phyloP scores from a whole-genome alignment of 1,140 invertebrate genomes.

The Sitobion miscanthi region DNA sequence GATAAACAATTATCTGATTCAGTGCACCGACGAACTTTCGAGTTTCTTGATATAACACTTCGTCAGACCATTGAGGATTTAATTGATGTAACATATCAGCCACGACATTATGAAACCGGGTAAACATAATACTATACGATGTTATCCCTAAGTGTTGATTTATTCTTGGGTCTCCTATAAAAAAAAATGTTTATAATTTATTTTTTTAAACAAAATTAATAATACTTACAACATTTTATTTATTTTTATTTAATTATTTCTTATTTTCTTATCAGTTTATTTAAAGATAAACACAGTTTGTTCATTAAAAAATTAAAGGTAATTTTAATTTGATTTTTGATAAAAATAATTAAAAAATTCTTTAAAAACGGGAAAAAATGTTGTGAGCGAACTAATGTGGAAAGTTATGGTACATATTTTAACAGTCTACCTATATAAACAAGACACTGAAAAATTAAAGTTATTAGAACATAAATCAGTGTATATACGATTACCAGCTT shows the following conservation, averaged over 20 bases:
- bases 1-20: constrained; percentile 85
- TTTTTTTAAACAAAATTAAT: background rate
- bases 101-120: constrained; percentile 83
- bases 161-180: constrained; percentile 74
- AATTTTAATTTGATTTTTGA: background rate
- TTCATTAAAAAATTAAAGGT: background rate
- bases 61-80: constrained; percentile 86
- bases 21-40: constrained; percentile 80
- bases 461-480: background rate
- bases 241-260: background rate
- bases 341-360: background rate
- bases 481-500: background rate
- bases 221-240: background rate
- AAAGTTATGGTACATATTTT: too few relatives aligned
- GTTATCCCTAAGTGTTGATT: constrained; percentile 85
- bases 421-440: too few relatives aligned
- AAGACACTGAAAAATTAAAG: background rate
- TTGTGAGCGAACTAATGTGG: too few relatives aligned
- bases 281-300: background rate
- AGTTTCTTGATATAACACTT: constrained; percentile 79
- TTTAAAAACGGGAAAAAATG: too few relatives aligned
- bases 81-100: constrained; percentile 69
- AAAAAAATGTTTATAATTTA: background rate
- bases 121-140: constrained; percentile 80
- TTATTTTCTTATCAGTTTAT: too few relatives aligned